Percentiles rank a stretch among this genome's conserved stretches.
Conservation (phyloP, 2,888 invertebrate genomes). For the Tillus elongatus region DNA sequence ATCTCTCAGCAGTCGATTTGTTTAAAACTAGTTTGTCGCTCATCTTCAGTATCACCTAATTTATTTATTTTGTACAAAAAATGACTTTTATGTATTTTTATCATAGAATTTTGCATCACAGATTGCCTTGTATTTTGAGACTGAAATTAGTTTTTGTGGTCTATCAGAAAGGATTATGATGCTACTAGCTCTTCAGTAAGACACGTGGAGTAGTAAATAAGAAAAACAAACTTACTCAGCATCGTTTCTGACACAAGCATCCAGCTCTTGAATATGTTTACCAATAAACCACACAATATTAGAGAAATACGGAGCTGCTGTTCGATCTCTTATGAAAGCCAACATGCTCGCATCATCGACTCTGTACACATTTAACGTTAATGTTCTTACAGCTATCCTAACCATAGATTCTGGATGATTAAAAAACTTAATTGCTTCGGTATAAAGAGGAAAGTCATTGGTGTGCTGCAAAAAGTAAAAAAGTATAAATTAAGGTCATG, state of each 20-base stretch:
- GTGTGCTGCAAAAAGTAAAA: slow-evolving; percentile 62
- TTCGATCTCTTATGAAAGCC: slow-evolving; percentile 88
- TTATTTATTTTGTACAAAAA: too few species aligned
- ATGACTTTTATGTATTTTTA: too few species aligned
- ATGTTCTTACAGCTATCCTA: slow-evolving; percentile 92
- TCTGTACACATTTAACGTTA: slow-evolving; percentile 93
- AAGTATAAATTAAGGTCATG: neutral
- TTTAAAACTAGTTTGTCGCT: too few species aligned
- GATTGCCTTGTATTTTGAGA: too few species aligned
- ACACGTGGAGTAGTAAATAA: too few species aligned
- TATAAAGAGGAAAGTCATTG: slow-evolving; percentile 97
- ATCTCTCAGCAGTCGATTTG: too few species aligned
- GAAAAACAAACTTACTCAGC: slow-evolving; percentile 77
- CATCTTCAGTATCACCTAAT: too few species aligned
- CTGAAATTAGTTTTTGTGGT: slow-evolving; percentile 4
- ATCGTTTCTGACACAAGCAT: slow-evolving; percentile 88
- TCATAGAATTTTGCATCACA: too few species aligned
- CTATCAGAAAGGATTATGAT: too few species aligned
- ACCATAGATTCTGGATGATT: slow-evolving; percentile 99
- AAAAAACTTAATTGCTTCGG: slow-evolving; percentile 98
- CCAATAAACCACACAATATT: slow-evolving; percentile 99
- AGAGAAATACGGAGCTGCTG: slow-evolving; percentile 96
- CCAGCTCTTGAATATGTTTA: slow-evolving; percentile 91
- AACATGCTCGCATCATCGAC: slow-evolving; percentile 94
- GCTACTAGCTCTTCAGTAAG: too few species aligned